Conservation (phyloP, 2,888 invertebrate species). For the Tanytarsus gracilentus region DNA sequence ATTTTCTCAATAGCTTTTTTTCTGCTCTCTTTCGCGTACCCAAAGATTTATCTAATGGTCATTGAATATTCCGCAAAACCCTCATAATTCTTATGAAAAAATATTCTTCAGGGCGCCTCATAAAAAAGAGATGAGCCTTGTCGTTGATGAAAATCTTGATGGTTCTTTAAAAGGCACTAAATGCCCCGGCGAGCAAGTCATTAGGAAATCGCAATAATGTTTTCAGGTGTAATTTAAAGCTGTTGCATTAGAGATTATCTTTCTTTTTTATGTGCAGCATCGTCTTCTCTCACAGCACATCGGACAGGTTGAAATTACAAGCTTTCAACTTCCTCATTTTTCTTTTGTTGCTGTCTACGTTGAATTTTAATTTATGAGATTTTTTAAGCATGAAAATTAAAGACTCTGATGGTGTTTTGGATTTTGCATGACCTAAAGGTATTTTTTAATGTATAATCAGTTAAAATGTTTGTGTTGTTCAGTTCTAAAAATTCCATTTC, state of each 20-base stretch:
- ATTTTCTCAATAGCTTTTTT: neutral
- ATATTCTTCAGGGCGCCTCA: neutral
- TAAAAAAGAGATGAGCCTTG: neutral
- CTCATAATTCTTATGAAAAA: slow-evolving; percentile 20
- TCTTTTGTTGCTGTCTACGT: no score
- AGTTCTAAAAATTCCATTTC: no score
- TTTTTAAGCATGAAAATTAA: no score
- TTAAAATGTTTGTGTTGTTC: no score
- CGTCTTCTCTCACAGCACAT: neutral
- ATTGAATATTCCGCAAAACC: slow-evolving; percentile 24
- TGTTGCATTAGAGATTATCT: slow-evolving; percentile 6
- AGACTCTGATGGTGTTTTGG: no score
- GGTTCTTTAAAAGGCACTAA: slow-evolving; percentile 15
- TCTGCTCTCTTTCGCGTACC: slow-evolving; percentile 10
- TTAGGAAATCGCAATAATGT: slow-evolving; percentile 7
- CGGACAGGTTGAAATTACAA: neutral
- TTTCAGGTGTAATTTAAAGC: slow-evolving; percentile 14
- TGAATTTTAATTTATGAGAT: no score
- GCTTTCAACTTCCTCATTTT: no score
- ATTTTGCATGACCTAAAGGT: no score
- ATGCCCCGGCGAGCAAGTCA: no score
- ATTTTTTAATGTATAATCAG: no score
- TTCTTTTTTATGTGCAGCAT: neutral
- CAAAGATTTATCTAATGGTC: slow-evolving; percentile 15
- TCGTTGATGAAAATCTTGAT: slow-evolving; percentile 9